A percentile compares a stretch with the other conserved stretches of the same genome.
Conservation (phyloP, 1,140 invertebrate species). For the Octopus sinensis region DNA sequence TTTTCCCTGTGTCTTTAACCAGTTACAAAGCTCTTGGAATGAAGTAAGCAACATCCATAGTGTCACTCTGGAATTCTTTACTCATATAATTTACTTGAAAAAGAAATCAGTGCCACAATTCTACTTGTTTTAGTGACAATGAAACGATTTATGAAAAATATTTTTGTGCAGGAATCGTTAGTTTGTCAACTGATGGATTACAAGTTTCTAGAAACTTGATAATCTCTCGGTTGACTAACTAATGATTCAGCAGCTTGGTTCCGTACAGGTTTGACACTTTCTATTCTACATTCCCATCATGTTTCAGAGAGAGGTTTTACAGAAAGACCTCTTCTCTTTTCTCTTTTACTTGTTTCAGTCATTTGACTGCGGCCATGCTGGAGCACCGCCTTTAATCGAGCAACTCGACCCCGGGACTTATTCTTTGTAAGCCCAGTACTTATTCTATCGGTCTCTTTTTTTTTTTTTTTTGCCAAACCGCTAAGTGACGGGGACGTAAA, state of each 20-base stretch:
- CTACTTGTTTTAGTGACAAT: not conserved
- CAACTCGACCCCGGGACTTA: too few species aligned
- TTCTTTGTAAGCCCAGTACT: too few species aligned
- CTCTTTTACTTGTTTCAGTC: too few species aligned
- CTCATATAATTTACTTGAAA: conserved; percentile 5
- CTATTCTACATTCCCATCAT: conserved; percentile 7
- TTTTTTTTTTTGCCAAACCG: too few species aligned
- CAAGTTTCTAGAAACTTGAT: not conserved
- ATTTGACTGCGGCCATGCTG: too few species aligned
- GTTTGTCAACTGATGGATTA: not conserved
- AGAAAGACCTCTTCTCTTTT: not conserved
- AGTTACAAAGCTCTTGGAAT: conserved; percentile 8
- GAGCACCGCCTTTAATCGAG: too few species aligned
- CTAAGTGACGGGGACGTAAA: too few species aligned
- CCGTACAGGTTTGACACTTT: not conserved
- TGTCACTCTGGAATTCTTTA: conserved; percentile 4
- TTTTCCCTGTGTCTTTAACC: conserved; percentile 7
- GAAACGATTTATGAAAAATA: too few species aligned
- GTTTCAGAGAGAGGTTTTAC: not conserved
- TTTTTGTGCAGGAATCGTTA: too few species aligned
- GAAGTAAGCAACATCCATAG: conserved; percentile 4
- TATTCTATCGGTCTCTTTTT: too few species aligned
- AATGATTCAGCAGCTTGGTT: conserved; percentile 4
- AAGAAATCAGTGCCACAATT: not conserved
- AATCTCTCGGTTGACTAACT: not conserved